phyloP scores from a whole-genome alignment of 2,113 vertebrate species.

The Prietella phreatophila region DNA sequence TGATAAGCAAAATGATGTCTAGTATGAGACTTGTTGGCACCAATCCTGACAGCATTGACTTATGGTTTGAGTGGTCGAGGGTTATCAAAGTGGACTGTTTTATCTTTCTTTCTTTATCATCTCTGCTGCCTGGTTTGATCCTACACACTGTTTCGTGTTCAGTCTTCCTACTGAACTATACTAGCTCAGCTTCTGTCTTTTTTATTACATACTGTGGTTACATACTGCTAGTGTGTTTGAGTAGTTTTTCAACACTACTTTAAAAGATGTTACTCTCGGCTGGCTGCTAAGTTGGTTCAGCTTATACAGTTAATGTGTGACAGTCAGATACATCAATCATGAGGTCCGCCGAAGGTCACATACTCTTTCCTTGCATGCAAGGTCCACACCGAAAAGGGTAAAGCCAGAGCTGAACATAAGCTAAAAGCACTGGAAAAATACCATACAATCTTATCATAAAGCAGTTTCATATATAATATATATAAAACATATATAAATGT shows the following conservation, averaged over 20 bases:
- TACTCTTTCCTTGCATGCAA: not conserved
- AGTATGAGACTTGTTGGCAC: too few relatives aligned
- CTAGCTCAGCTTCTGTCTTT: not conserved
- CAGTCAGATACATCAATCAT: not conserved
- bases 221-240: not conserved
- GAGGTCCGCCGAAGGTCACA: not conserved
- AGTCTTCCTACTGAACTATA: not conserved
- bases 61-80: too few relatives aligned
- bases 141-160: not conserved
- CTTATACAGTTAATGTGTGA: not conserved
- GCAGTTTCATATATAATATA: constrained; percentile 18
- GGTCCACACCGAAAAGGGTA: constrained; percentile 26
- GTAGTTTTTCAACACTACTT: not conserved
- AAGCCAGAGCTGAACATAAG: constrained; percentile 14
- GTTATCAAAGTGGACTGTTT: too few relatives aligned
- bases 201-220: not conserved
- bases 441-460: constrained; percentile 39
- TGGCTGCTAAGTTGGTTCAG: not conserved
- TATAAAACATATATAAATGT: too few relatives aligned
- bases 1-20: too few relatives aligned
- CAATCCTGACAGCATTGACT: too few relatives aligned
- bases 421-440: not conserved
- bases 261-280: not conserved
- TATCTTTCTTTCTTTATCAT: too few relatives aligned
- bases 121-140: too few relatives aligned